Evolutionary conservation across 2,888 invertebrate species (phyloP).

Genomic region (Drosophila cyrtoloma): DNA sequence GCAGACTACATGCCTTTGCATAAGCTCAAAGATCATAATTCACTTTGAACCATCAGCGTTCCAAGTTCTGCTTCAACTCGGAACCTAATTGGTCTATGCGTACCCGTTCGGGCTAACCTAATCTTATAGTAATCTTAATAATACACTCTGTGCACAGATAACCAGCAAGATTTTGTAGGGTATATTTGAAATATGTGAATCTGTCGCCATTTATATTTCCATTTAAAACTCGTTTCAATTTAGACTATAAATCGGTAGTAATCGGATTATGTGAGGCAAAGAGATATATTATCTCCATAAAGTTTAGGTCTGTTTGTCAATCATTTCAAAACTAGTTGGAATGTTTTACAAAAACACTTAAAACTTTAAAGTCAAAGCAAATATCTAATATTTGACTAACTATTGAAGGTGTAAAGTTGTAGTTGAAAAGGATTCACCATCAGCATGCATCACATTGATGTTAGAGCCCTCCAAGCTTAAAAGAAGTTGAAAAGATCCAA

Average conservation of each 20-base stretch:
- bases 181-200: background rate
- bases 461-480: background rate
- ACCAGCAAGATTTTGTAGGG: background rate
- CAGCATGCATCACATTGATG: background rate
- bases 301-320: constrained; percentile 1
- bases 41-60: background rate
- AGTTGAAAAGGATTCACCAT: background rate
- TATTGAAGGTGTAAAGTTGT: background rate
- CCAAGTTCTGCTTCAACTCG: background rate
- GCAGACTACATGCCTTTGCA: background rate
- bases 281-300: background rate
- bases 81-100: background rate
- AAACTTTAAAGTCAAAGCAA: background rate
- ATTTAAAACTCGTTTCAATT: constrained; percentile 1
- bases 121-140: background rate
- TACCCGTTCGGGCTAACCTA: background rate
- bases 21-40: background rate
- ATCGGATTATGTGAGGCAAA: constrained; percentile 6
- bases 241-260: background rate
- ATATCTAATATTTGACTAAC: background rate
- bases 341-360: background rate
- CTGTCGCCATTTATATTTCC: background rate
- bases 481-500: background rate
- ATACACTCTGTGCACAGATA: background rate
- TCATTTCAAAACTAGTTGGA: background rate